Evolutionary conservation across 2,888 invertebrate species (phyloP), one percentile per base, ranked within the genome.

Genomic region (Hydroisotoma schaefferi): DNA sequence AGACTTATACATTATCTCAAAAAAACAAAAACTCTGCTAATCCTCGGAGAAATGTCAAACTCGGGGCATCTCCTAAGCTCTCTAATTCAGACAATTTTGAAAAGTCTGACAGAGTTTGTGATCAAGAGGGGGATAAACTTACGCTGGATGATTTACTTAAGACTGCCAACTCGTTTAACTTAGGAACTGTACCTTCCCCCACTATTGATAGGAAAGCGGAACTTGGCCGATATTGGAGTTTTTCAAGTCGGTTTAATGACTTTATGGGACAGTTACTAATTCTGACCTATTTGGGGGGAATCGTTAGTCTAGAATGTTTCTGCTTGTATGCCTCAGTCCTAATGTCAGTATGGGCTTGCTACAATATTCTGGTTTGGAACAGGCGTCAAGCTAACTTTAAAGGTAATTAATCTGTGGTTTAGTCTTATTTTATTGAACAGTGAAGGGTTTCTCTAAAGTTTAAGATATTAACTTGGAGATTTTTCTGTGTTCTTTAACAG

Each of bases 281-380:
- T 5, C 57, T 68, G 29, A 54, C 55, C 44, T 55, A 55, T 1
- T 46, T 68, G n/a, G 27, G 23, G 12, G 22, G 23, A 10, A 22
- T 20, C 4, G 12, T 46, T 6, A 25, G 12, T 22, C 23, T 46
- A 5, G 6, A 10, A 23, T 46, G 25, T 25, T 46, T 12, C 46
- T 8, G 46, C n/a, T 1, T 67, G 2, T 33, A 49, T 8, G 55
- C 51, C n/a, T 38, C 60, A 2, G 25, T 61, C 0, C 54, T 53
- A 20, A 5, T 65, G 10, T 61, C 51, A 20, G 1, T 65, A 4
- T 66, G 61, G 61, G 60, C 64, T 22, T 56, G 62, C 1, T 67
- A 66, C 54, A 69, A 69, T 55, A 40, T 64, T 12, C 49, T 66
- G 5, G 12, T 64, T 12, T 69, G 69, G 69, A 59, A 51, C 25